A percentile compares a stretch with the other conserved stretches of the same genome.
Conservation (phyloP, 2,113 vertebrate genomes). For the Eonycteris spelaea region DNA sequence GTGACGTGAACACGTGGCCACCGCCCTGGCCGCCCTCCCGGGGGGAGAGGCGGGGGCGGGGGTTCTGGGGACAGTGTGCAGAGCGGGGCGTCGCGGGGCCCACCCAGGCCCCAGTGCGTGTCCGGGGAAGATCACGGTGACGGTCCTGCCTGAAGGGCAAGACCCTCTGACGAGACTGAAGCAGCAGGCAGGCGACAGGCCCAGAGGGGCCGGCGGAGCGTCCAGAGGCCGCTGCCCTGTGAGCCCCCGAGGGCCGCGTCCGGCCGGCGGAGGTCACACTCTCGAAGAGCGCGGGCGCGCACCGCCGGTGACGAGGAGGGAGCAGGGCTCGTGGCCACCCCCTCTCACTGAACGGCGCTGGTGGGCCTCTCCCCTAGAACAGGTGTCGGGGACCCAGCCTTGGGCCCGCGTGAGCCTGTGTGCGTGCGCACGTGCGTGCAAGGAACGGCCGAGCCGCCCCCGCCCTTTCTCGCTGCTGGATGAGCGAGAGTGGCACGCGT, state of each 20-base stretch:
- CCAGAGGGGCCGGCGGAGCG: neutral
- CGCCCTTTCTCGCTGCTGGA: neutral
- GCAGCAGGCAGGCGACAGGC: neutral
- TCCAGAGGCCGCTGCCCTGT: neutral
- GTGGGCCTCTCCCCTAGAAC: neutral
- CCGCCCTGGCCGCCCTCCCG: neutral
- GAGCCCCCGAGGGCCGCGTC: neutral
- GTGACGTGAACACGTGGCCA: neutral
- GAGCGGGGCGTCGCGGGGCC: conserved; percentile 30
- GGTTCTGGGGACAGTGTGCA: fast-evolving
- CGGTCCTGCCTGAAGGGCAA: conserved; percentile 41
- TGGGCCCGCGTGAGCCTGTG: fast-evolving
- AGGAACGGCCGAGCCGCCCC: too few relatives aligned
- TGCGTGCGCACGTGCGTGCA: neutral
- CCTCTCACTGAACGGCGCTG: neutral
- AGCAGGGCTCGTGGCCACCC: too few relatives aligned
- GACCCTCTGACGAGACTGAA: conserved; percentile 33
- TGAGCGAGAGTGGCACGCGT: fast-evolving
- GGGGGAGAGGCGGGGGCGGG: neutral
- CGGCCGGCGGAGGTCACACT: neutral
- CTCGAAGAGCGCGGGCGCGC: neutral
- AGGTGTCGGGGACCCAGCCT: neutral
- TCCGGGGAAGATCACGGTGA: neutral
- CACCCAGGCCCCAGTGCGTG: neutral
- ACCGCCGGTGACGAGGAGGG: neutral